A percentile compares a stretch with the other conserved stretches of the same genome.
phyloP scores from a whole-genome alignment of 2,888 invertebrate species.

The Lochmaea crataegi region DNA sequence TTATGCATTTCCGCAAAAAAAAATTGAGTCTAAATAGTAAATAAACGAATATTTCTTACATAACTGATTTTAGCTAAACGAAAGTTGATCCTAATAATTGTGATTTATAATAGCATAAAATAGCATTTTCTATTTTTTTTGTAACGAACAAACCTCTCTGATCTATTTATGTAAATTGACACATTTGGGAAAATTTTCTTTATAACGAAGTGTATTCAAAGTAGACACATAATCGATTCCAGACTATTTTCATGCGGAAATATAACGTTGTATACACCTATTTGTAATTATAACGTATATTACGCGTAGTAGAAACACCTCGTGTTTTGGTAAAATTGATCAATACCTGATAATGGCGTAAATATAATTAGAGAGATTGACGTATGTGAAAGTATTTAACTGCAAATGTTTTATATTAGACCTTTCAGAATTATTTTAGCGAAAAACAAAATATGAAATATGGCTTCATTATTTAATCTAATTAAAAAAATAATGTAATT shows the following conservation, averaged over 20 bases:
- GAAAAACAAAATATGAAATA: not conserved
- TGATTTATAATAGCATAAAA: too few relatives aligned
- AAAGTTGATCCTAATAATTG: too few relatives aligned
- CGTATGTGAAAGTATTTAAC: conserved; percentile 1
- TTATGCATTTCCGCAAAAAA: too few relatives aligned
- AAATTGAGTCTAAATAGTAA: too few relatives aligned
- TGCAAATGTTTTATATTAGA: not conserved
- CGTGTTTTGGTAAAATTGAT: not conserved
- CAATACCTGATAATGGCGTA: conserved; percentile 2
- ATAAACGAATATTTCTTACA: too few relatives aligned
- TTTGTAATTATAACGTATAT: conserved; percentile 4
- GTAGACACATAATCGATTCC: not conserved
- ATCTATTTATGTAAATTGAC: too few relatives aligned
- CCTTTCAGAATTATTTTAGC: not conserved
- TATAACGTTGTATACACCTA: not conserved
- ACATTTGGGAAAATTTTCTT: too few relatives aligned
- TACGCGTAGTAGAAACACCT: not conserved
- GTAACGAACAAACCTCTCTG: too few relatives aligned
- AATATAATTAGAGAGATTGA: conserved; percentile 1
- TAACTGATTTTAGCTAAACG: too few relatives aligned
- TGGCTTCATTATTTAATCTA: not conserved
- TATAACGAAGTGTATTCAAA: not conserved
- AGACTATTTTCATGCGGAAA: not conserved
- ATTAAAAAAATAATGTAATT: not conserved
- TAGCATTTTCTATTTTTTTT: too few relatives aligned